A percentile compares a stretch with the other conserved stretches of the same genome.
phyloP scores from a whole-genome alignment of 2,797 vertebrate species.

The Phyllotis vaccarum region DNA sequence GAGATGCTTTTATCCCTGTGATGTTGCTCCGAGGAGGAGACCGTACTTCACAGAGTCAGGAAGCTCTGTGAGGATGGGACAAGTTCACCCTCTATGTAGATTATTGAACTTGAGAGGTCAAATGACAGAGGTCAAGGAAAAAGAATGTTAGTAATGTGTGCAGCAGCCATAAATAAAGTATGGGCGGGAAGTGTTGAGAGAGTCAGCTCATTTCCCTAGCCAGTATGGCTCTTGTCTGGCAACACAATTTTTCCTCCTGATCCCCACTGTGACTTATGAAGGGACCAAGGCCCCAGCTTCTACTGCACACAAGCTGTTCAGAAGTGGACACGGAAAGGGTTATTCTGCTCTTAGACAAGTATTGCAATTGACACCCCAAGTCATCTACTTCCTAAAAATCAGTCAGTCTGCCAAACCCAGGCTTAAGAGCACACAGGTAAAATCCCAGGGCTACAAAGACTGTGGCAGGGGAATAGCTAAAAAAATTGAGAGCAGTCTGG shows the following conservation, averaged over 20 bases:
- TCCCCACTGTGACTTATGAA: constrained; percentile 38
- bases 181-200: not conserved
- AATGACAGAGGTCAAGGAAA: not conserved
- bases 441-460: not conserved
- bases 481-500: not conserved
- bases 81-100: constrained; percentile 13
- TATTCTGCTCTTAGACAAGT: not conserved
- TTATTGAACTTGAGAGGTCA: not conserved
- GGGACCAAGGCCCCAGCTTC: not conserved
- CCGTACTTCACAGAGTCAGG: not conserved
- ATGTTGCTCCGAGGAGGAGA: not conserved
- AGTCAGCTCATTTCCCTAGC: not conserved
- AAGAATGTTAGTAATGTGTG: not conserved
- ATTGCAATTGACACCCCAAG: constrained; percentile 4
- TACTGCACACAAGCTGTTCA: not conserved
- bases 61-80: not conserved
- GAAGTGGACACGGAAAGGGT: not conserved
- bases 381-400: constrained; percentile 22
- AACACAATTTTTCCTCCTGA: not conserved
- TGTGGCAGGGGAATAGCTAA: not conserved
- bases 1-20: not conserved
- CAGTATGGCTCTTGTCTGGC: not conserved
- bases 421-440: not conserved
- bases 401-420: not conserved
- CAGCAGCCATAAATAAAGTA: constrained; percentile 15